Conservation (phyloP, 2,888 invertebrate species). For the Druceiella hillmani region DNA sequence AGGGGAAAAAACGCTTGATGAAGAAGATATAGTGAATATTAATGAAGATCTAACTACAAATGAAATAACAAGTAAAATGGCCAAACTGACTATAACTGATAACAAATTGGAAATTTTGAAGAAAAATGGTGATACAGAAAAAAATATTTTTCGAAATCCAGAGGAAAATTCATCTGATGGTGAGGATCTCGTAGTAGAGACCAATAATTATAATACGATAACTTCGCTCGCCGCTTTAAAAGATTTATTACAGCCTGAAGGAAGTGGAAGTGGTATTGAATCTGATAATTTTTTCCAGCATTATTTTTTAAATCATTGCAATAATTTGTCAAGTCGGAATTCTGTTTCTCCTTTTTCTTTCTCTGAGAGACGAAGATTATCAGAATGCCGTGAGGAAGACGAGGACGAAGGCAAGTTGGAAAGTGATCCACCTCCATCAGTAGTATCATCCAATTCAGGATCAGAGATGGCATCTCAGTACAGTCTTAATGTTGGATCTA, state of each 20-base stretch:
- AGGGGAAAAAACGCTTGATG: too few relatives aligned
- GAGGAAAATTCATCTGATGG: slow-evolving; percentile 61
- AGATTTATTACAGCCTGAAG: slow-evolving; percentile 58
- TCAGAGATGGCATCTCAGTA: slow-evolving; percentile 26
- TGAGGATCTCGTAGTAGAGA: slow-evolving; percentile 59
- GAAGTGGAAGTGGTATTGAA: slow-evolving; percentile 51
- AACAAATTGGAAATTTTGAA: too few relatives aligned
- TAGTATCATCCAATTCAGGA: slow-evolving; percentile 25
- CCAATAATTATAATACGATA: slow-evolving; percentile 67
- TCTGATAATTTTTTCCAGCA: slow-evolving; percentile 63
- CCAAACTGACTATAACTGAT: too few relatives aligned
- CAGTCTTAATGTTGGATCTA: slow-evolving; percentile 19
- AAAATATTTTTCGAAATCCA: too few relatives aligned
- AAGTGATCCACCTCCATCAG: slow-evolving; percentile 27
- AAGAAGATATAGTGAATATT: too few relatives aligned
- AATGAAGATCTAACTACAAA: too few relatives aligned
- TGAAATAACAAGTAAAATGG: too few relatives aligned
- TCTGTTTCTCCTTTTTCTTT: slow-evolving; percentile 45
- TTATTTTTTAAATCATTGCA: slow-evolving; percentile 69
- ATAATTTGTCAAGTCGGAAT: slow-evolving; percentile 60
- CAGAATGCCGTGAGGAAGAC: slow-evolving; percentile 81
- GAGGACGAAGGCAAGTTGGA: slow-evolving; percentile 61
- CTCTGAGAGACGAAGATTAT: slow-evolving; percentile 61
- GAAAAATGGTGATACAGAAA: too few relatives aligned
- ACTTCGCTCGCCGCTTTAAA: slow-evolving; percentile 62